Evolutionary conservation across 2,797 vertebrate genomes (phyloP).

Genomic region (Intellagama lesueurii): DNA sequence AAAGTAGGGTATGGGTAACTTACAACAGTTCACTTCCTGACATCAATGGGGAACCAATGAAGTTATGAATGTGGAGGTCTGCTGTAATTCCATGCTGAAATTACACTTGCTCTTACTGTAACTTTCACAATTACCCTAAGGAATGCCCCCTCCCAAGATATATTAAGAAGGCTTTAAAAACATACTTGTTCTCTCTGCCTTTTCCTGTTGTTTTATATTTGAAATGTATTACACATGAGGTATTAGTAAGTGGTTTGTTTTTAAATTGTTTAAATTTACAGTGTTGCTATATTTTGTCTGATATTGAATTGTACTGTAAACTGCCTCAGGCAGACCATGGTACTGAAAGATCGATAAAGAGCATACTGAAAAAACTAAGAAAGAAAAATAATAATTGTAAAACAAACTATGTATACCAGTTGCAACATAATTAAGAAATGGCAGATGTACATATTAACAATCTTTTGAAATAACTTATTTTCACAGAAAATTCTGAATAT

Average conservation of each 20-base stretch:
- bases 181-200: neutral
- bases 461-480: conserved; percentile 34
- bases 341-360: neutral
- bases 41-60: too few species aligned
- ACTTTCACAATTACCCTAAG: neutral
- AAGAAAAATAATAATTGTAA: neutral
- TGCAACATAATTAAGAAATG: conserved; percentile 27
- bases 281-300: neutral
- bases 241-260: neutral
- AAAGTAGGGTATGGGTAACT: too few species aligned
- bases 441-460: conserved; percentile 18
- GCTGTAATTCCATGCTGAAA: too few species aligned
- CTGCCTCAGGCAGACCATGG: neutral
- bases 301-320: neutral
- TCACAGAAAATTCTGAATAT: conserved; percentile 13
- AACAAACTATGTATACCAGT: too few species aligned
- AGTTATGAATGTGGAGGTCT: too few species aligned
- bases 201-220: neutral
- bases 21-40: too few species aligned
- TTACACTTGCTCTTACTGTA: too few species aligned
- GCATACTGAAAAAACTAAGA: neutral
- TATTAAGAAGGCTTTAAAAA: neutral
- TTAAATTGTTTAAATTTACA: neutral
- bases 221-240: neutral
- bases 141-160: neutral